Conservation (phyloP, 2,888 invertebrate species). For the Teinopalpus imperialis region DNA sequence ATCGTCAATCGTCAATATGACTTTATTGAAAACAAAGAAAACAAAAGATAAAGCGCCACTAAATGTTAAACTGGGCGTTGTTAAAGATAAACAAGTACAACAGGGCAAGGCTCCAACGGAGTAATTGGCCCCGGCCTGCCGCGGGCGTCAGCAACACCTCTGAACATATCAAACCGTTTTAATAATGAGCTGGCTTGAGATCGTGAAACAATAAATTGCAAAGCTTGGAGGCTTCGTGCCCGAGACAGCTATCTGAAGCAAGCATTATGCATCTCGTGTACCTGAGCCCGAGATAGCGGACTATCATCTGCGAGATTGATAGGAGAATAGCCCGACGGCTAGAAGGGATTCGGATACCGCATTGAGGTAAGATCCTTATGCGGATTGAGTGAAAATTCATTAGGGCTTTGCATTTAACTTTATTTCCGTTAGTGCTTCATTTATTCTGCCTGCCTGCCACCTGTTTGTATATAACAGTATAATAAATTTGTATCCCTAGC, state of each 20-base stretch:
- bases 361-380: conserved; percentile 57
- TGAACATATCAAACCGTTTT: conserved; percentile 80
- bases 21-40: too few relatives aligned
- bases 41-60: conserved; percentile 51
- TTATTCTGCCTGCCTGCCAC: too few relatives aligned
- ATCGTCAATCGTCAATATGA: too few relatives aligned
- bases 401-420: conserved; percentile 4
- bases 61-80: conserved; percentile 62
- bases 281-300: conserved; percentile 62
- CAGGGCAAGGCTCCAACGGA: conserved; percentile 50
- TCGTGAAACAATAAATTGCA: conserved; percentile 83
- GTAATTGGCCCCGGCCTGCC: conserved; percentile 76
- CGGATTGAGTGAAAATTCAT: conserved; percentile 29
- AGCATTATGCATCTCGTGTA: conserved; percentile 78
- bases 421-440: conserved; percentile 6
- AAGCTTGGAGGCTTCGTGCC: conserved; percentile 81
- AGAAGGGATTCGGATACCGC: conserved; percentile 59
- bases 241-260: conserved; percentile 77
- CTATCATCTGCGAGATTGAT: conserved; percentile 81
- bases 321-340: conserved; percentile 77
- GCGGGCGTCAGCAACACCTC: conserved; percentile 78
- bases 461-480: too few relatives aligned
- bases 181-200: conserved; percentile 79
- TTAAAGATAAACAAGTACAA: conserved; percentile 68
- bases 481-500: too few relatives aligned